These are phyloP conservation scores for Netelia virgata DNA, from an alignment of 2,888 invertebrate species.

Conservation along the genomic window DNA sequence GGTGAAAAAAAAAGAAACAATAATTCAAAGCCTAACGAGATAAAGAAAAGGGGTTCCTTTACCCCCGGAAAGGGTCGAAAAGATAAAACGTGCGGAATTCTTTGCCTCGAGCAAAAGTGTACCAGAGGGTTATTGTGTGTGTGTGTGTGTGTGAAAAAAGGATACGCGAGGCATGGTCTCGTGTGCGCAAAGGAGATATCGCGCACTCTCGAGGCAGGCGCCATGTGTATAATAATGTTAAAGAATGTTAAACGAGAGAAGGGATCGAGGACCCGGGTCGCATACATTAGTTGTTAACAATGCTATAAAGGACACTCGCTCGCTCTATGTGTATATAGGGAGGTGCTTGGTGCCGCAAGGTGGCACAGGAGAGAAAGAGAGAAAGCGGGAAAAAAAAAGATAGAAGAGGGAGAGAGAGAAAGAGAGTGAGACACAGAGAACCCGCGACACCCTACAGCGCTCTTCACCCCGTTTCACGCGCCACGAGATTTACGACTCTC, in stretches of 20 bases:
- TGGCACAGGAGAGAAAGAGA: background rate
- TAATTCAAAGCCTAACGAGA: constrained; percentile 65
- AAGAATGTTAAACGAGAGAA: constrained; percentile 83
- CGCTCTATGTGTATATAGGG: constrained; percentile 59
- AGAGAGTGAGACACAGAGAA: constrained; percentile 35
- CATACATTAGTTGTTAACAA: constrained; percentile 85
- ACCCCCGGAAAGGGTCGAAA: constrained; percentile 52
- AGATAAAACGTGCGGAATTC: constrained; percentile 66
- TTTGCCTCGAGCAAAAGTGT: constrained; percentile 41
- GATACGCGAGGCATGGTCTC: constrained; percentile 43
- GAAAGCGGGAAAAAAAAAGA: constrained; percentile 3
- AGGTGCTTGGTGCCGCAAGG: constrained; percentile 48
- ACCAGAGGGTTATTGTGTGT: constrained; percentile 49
- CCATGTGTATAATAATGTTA: constrained; percentile 85
- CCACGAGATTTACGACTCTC: constrained; percentile 80
- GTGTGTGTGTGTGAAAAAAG: constrained; percentile 54
- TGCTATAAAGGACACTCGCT: constrained; percentile 85
- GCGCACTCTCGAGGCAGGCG: constrained; percentile 78
- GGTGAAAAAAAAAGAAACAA: constrained; percentile 28
- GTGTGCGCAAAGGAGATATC: constrained; percentile 47
- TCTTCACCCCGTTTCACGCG: constrained; percentile 71
- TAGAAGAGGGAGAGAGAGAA: constrained; percentile 2
- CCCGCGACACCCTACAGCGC: constrained; percentile 56
- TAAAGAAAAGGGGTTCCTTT: constrained; percentile 65
- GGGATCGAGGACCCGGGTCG: constrained; percentile 78